A percentile compares a stretch with the other conserved stretches of the same genome.
These are phyloP conservation scores for Gorsachius magnificus DNA, from an alignment of 2,797 vertebrate species.

Conservation along the genomic window DNA sequence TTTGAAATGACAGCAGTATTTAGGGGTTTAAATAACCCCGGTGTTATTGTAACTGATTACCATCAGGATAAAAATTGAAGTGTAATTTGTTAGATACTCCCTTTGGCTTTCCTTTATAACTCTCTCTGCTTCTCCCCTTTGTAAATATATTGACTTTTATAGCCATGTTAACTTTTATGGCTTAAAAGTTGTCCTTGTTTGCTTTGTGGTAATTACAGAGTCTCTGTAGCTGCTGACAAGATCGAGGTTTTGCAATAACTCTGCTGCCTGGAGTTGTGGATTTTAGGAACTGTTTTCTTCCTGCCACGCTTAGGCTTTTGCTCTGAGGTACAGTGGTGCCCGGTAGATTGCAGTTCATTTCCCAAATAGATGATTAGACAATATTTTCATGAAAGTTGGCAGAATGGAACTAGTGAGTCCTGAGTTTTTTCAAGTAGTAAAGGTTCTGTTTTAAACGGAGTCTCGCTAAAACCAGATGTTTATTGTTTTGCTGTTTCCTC, in stretches of 20 bases:
- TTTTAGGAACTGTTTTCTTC: constrained; percentile 15
- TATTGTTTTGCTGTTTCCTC: background rate
- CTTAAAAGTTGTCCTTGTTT: constrained; percentile 29
- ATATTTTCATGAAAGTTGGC: background rate
- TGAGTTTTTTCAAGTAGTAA: background rate
- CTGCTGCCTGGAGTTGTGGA: background rate
- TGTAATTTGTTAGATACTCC: constrained; percentile 21
- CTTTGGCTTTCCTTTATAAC: constrained; percentile 9
- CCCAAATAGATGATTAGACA: background rate
- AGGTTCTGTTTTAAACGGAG: background rate
- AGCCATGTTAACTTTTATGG: background rate
- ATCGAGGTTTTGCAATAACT: constrained; percentile 4
- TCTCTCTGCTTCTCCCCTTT: background rate
- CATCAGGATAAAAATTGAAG: background rate
- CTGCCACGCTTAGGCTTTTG: background rate
- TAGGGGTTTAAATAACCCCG: constrained; percentile 14
- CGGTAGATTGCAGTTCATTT: constrained; percentile 8
- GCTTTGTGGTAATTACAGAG: background rate
- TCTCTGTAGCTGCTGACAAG: background rate
- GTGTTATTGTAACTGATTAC: constrained; percentile 30
- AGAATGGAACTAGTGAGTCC: background rate
- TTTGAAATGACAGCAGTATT: constrained; percentile 11
- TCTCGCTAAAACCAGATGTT: background rate
- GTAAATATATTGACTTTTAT: constrained; percentile 52
- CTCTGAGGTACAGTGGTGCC: background rate